Percentiles rank a stretch among this genome's conserved stretches.
Evolutionary conservation across 1,140 invertebrate genomes (phyloP).

Genomic region (Telenomus remus): DNA sequence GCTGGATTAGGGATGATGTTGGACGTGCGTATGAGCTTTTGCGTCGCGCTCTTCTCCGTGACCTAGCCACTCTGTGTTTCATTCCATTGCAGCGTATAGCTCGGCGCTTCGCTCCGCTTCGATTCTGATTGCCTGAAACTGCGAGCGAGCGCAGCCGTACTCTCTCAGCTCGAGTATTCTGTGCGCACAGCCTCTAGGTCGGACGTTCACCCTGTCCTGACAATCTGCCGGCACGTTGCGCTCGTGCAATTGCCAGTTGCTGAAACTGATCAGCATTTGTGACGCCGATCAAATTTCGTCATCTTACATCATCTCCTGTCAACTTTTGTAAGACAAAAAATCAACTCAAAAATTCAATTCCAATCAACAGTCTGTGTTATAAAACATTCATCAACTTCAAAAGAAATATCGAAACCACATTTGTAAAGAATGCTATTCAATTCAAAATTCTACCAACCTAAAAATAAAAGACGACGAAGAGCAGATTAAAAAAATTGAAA

Average conservation of each 20-base stretch:
- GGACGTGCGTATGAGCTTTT: slow-evolving; percentile 68
- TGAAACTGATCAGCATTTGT: slow-evolving; percentile 55
- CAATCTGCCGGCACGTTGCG: slow-evolving; percentile 56
- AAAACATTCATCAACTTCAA: no score
- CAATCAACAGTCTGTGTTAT: no score
- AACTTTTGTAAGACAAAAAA: no score
- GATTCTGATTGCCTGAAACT: slow-evolving; percentile 65
- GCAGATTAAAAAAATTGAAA: background rate
- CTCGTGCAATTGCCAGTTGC: slow-evolving; percentile 52
- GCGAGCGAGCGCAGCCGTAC: slow-evolving; percentile 57
- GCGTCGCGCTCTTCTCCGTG: slow-evolving; percentile 67
- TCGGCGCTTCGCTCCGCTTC: slow-evolving; percentile 62
- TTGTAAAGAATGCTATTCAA: no score
- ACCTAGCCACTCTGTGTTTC: slow-evolving; percentile 70
- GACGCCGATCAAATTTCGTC: slow-evolving; percentile 52
- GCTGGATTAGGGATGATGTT: slow-evolving; percentile 32
- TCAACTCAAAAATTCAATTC: no score
- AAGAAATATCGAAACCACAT: no score
- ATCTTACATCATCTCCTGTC: slow-evolving; percentile 15
- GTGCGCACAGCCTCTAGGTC: slow-evolving; percentile 73
- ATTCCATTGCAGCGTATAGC: slow-evolving; percentile 57
- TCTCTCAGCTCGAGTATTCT: slow-evolving; percentile 64
- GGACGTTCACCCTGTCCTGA: slow-evolving; percentile 73
- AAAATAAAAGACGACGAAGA: no score
- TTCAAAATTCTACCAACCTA: no score